Evolutionary conservation across 2,113 vertebrate genomes (phyloP).

Genomic region (Myotis brandtii): DNA sequence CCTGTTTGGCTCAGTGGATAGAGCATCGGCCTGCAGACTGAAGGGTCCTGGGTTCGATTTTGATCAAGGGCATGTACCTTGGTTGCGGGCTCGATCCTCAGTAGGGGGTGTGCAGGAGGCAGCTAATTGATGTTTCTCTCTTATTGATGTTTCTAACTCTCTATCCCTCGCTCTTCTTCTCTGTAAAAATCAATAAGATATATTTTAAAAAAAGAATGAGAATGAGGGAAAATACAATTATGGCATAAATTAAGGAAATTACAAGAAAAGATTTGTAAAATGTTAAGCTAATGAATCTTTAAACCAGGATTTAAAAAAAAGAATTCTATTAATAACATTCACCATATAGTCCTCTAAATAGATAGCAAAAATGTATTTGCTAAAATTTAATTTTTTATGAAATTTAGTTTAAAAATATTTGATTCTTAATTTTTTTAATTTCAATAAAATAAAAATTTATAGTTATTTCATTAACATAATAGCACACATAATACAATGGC

Average conservation of each 20-base stretch:
- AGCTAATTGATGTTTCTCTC: too few species aligned
- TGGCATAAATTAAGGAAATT: not conserved
- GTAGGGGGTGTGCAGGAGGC: too few species aligned
- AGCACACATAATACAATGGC: not conserved
- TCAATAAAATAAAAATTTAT: not conserved
- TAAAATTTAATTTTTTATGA: conserved; percentile 33
- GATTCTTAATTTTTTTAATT: not conserved
- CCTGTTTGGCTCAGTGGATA: too few species aligned
- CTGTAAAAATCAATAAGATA: too few species aligned
- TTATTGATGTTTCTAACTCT: too few species aligned
- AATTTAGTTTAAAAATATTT: not conserved
- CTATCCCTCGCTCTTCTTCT: too few species aligned
- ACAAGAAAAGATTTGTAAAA: not conserved
- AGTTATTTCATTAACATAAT: not conserved
- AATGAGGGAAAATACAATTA: not conserved
- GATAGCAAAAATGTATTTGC: not conserved
- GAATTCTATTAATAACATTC: conserved; percentile 10
- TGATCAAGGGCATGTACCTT: too few species aligned
- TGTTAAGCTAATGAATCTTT: not conserved
- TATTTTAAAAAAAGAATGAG: not conserved
- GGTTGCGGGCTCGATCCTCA: too few species aligned
- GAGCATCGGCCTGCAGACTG: too few species aligned
- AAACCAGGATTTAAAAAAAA: not conserved
- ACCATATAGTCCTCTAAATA: not conserved
- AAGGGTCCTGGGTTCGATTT: too few species aligned